Evolutionary conservation across 2,113 vertebrate species (phyloP), one percentile per base, ranked within the genome.

Genomic region (Amazona vittata): DNA sequence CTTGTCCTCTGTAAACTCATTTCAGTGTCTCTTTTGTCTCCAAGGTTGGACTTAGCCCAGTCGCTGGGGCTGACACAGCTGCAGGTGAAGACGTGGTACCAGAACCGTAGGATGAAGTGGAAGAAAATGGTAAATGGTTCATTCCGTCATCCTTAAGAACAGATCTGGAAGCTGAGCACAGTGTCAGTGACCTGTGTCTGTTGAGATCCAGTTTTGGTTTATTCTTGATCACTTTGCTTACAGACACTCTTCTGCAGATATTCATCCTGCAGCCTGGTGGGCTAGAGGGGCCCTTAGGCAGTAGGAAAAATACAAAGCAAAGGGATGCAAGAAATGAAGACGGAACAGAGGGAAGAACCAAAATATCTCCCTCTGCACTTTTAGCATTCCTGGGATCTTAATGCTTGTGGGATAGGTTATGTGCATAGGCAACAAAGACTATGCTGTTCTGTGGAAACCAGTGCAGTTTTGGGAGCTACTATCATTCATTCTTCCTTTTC

Each of bases 31-130:
- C 44, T 89, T 60, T 28, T 95, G 11, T 95, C 79, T 96, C 83
- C 74, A 80, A 99, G 99, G 97, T 97, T 99, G 68, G 99, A 99
- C 96, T 97, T 99, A 95, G 99, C 99, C 37, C 99, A 99, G 70
- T 99, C 99, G 0, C 97, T 99, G 71, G 99, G 99, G 26, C 98
- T 99, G 93, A 99, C 99, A 46, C 99, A 99, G 95, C 99, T 99
- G 59, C 99, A 99, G 97, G 99, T 99, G 96, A 99, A 99, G 98
- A 99, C 99, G 0, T 99, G 99, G 99, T 99, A 99, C 98, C 99
- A 99, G 97, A 99, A 99, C 97, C 99, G 99, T 39, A 98, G 99
- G 63, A 99, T 99, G 99, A 99, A 99, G 96, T 99, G 99, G 99
- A 99, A 99, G 97, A 99, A 99, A 98, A 99, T 99, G 99, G 99